phyloP scores from a whole-genome alignment of 2,888 invertebrate genomes.

The Pachymerium ferrugineum region DNA sequence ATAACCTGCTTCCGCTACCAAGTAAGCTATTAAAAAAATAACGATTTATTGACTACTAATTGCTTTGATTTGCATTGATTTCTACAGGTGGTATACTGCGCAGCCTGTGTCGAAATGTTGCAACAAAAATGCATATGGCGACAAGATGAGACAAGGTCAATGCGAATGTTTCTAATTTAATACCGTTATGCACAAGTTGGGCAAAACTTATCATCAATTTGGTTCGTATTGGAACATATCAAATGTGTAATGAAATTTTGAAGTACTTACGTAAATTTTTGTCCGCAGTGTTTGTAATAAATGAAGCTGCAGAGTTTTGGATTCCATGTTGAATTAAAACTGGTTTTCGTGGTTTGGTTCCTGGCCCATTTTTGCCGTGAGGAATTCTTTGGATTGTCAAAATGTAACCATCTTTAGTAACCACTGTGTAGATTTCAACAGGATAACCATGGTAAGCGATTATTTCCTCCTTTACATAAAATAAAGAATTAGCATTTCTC shows the following conservation, averaged over 20 bases:
- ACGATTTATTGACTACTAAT: not conserved
- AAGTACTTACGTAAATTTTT: constrained; percentile 65
- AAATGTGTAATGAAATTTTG: too few relatives aligned
- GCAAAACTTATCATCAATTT: too few relatives aligned
- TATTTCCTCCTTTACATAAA: constrained; percentile 55
- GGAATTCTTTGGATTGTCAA: constrained; percentile 55
- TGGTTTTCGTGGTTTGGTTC: constrained; percentile 35
- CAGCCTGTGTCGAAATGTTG: too few relatives aligned
- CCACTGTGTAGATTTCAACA: constrained; percentile 63
- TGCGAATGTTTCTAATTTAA: too few relatives aligned
- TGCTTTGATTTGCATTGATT: too few relatives aligned
- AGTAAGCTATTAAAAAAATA: constrained; percentile 40
- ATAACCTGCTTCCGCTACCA: constrained; percentile 47
- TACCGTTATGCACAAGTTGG: too few relatives aligned
- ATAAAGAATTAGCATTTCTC: too few relatives aligned
- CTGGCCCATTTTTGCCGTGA: constrained; percentile 40
- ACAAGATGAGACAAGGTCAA: too few relatives aligned
- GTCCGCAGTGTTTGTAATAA: constrained; percentile 64
- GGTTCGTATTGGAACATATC: too few relatives aligned
- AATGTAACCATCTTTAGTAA: constrained; percentile 57
- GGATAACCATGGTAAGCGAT: constrained; percentile 61
- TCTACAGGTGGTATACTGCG: too few relatives aligned
- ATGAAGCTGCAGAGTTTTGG: constrained; percentile 69
- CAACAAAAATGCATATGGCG: too few relatives aligned
- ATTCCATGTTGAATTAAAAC: constrained; percentile 74